These are phyloP conservation scores for Euthynnus affinis DNA, from an alignment of 2,797 vertebrate species.

Conservation along the genomic window DNA sequence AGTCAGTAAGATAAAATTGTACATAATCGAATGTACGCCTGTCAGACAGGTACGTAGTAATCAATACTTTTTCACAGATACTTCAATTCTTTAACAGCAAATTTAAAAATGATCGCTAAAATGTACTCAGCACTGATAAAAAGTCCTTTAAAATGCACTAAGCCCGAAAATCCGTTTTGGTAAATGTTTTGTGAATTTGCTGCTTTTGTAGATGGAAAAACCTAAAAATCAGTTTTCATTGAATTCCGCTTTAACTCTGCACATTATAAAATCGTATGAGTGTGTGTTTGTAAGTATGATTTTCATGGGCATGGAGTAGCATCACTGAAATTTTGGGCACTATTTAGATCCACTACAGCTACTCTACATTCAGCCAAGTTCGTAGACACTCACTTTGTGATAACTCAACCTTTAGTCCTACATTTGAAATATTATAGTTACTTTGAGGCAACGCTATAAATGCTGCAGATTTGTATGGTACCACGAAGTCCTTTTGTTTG, in stretches of 20 bases:
- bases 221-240: conserved; percentile 32
- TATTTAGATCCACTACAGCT: conserved; percentile 74
- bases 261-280: conserved; percentile 29
- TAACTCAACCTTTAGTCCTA: conserved; percentile 55
- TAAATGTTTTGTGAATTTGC: conserved; percentile 18
- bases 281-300: conserved; percentile 4
- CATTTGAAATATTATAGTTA: conserved; percentile 47
- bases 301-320: conserved; percentile 58
- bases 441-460: conserved; percentile 73
- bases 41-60: not conserved
- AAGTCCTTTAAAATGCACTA: not conserved
- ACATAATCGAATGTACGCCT: not conserved
- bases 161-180: conserved; percentile 5
- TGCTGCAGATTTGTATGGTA: conserved; percentile 76
- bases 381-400: conserved; percentile 34
- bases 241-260: conserved; percentile 46
- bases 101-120: conserved; percentile 29
- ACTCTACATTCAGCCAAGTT: conserved; percentile 52
- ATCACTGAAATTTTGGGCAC: conserved; percentile 59
- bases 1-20: not conserved
- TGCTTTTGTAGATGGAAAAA: conserved; percentile 21
- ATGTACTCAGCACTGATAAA: conserved; percentile 5
- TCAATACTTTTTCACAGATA: conserved; percentile 3
- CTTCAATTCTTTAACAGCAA: not conserved
- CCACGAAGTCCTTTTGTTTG: conserved; percentile 57